Base-by-base conservation (phyloP, 2,113 vertebrate species). In the Otis tarda region DNA sequence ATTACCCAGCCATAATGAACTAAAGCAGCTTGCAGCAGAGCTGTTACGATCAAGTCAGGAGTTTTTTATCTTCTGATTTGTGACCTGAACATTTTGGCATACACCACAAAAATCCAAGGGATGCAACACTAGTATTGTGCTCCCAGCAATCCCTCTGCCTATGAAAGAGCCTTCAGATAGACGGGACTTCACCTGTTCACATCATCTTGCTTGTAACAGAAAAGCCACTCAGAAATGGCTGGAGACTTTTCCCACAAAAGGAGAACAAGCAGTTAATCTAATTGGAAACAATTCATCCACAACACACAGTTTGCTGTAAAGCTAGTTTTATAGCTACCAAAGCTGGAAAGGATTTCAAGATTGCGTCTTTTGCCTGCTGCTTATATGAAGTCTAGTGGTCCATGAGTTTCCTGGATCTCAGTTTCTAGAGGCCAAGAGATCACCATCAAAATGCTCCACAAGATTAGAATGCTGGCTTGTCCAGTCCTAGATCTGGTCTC, bases 1-100 rank as follows among this genome's bases (percentile, higher is more conserved):
- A 93, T 96, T 93, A 96, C 35, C 68, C 78, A 53, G 12, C 77
- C 45, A 20, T 94, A 94, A 95, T 45, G 86, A 96, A 83, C 68
- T 74, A 8, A 25, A 75, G 77, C 91, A 56, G 80, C 60, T 70
- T 55, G 79, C 45, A 65, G 73, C 94, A 71, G 83, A 92, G 91
- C 93, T 67, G 87, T 77, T 92, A 67, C 21, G 86, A 43, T 73
- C 49, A 6, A 85, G 77, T 65, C 86, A 45, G 70, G 63, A 89
- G 63, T 3, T 33, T 89, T 83, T 86, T 70, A 65, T 74, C 75
- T 53, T 2, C 11, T 0, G 30, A 82, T 90, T 81, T 89, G 55
- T 83, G 96, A 93, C 95, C 95, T 31, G 80, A 91, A 69, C 75
- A 2, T 22, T 81, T n/a, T 24, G 6, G 90, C 83, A 37, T 0